Percentiles rank a stretch among this genome's conserved stretches.
Conservation (phyloP, 1,140 invertebrate genomes). For the Adelges cooleyi region DNA sequence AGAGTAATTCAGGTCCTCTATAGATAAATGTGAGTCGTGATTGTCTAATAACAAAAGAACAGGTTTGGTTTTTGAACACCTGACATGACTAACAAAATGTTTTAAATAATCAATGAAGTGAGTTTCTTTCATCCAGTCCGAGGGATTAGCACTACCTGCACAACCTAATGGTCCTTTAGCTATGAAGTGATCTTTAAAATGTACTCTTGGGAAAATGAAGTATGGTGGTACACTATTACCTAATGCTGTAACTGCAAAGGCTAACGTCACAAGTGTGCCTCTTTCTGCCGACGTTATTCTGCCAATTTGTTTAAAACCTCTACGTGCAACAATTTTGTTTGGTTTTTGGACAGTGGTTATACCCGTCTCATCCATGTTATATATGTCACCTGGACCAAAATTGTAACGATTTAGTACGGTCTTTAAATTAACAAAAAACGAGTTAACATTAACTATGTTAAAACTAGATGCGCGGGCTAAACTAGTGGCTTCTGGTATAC, state of each 20-base stretch:
- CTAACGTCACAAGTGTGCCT: constrained; percentile 39
- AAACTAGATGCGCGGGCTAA: too few species aligned
- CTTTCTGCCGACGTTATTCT: constrained; percentile 39
- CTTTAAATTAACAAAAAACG: too few species aligned
- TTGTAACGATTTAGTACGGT: too few species aligned
- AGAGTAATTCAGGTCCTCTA: constrained; percentile 22
- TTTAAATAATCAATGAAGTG: constrained; percentile 32
- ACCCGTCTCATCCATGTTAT: constrained; percentile 40
- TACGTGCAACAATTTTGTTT: constrained; percentile 35
- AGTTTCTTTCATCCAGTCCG: constrained; percentile 39
- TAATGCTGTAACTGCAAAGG: constrained; percentile 36
- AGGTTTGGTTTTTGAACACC: background rate
- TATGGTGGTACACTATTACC: constrained; percentile 37
- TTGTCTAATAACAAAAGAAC: constrained; percentile 30
- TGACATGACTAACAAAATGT: constrained; percentile 20
- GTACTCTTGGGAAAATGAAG: constrained; percentile 39
- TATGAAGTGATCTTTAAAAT: constrained; percentile 40
- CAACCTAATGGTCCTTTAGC: constrained; percentile 38
- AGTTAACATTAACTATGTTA: too few species aligned
- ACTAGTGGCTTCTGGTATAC: too few species aligned
- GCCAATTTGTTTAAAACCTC: constrained; percentile 41
- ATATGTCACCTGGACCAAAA: constrained; percentile 37
- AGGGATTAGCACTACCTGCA: constrained; percentile 36
- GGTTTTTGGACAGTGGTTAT: constrained; percentile 40
- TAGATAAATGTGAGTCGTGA: constrained; percentile 27